These are phyloP conservation scores for Drosophila rellima DNA, from an alignment of 2,888 invertebrate genomes.

Conservation along the genomic window DNA sequence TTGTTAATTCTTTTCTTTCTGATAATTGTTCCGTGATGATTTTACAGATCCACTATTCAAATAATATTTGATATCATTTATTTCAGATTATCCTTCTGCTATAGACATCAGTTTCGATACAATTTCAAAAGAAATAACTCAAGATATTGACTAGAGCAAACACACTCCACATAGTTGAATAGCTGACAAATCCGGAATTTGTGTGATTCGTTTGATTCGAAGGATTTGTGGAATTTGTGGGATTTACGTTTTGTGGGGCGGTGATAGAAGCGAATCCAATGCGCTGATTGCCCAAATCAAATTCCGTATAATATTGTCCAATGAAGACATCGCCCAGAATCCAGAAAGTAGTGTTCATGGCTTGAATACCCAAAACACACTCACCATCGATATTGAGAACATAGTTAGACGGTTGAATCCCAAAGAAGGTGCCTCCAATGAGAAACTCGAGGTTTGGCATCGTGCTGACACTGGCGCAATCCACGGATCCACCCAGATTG, in stretches of 20 bases:
- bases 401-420: constrained; percentile 92
- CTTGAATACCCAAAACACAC: constrained; percentile 96
- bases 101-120: background rate
- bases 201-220: background rate
- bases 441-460: constrained; percentile 92
- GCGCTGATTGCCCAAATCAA: constrained; percentile 93
- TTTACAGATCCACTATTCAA: background rate
- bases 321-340: constrained; percentile 98
- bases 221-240: background rate
- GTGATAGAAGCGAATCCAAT: constrained; percentile 93
- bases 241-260: constrained; percentile 22
- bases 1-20: too few species aligned
- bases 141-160: background rate
- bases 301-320: constrained; percentile 96
- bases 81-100: background rate
- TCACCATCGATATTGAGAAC: constrained; percentile 88
- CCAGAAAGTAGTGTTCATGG: constrained; percentile 92
- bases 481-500: constrained; percentile 86
- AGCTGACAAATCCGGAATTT: background rate
- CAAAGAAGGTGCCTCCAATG: constrained; percentile 90
- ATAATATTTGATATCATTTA: background rate
- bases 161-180: background rate
- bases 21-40: too few species aligned
- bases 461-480: constrained; percentile 90
- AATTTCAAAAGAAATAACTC: background rate